Evolutionary conservation across 2,113 vertebrate species (phyloP).

Genomic region (Ctenomys sociabilis): DNA sequence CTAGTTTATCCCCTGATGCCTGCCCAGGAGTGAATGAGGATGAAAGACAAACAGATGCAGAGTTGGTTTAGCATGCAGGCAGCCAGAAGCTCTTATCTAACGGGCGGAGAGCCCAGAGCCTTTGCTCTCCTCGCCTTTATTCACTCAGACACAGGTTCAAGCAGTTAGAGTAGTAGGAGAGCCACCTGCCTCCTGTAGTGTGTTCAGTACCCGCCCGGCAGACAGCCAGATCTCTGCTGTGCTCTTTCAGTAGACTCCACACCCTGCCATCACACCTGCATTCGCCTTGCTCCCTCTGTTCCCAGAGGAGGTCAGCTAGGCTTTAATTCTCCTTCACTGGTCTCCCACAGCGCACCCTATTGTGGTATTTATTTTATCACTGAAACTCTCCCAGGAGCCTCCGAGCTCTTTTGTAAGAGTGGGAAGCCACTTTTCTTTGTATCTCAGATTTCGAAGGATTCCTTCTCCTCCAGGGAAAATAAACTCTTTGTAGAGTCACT

Average conservation of each 20-base stretch:
- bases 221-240: too few species aligned
- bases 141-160: neutral
- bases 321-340: neutral
- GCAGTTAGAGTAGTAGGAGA: neutral
- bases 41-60: neutral
- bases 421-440: neutral
- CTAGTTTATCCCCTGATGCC: neutral
- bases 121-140: neutral
- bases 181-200: neutral
- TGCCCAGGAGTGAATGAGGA: neutral
- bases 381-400: neutral
- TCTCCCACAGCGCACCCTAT: neutral
- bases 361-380: constrained; percentile 19
- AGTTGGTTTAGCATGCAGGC: neutral
- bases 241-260: too few species aligned
- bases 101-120: neutral
- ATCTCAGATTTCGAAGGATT: neutral
- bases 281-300: neutral
- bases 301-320: neutral
- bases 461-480: neutral
- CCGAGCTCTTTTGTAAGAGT: neutral
- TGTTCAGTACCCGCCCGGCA: too few species aligned
- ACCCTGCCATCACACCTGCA: neutral
- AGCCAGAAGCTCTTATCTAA: neutral
- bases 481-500: neutral